These are phyloP conservation scores for Lontra canadensis DNA, from an alignment of 2,113 vertebrate species.

Conservation along the genomic window DNA sequence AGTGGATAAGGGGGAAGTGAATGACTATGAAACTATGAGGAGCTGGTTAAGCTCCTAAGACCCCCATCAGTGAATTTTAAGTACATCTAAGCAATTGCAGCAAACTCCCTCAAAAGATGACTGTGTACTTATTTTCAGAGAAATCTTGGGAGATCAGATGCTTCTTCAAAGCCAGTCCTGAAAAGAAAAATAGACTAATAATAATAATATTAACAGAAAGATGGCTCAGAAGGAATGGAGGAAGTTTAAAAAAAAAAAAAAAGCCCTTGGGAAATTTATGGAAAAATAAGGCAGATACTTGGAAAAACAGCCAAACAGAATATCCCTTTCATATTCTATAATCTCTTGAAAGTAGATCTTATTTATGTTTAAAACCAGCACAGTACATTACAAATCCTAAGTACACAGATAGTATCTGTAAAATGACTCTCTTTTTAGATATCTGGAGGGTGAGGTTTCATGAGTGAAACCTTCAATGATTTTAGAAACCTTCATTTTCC, in stretches of 20 bases:
- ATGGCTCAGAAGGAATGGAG: background rate
- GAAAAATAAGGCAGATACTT: background rate
- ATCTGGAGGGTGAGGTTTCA: background rate
- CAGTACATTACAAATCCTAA: background rate
- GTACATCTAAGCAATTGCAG: background rate
- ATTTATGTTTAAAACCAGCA: background rate
- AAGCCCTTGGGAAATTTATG: background rate
- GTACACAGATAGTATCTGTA: background rate
- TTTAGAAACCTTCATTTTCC: background rate
- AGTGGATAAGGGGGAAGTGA: background rate
- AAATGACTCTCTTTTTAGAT: background rate
- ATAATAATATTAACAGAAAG: background rate
- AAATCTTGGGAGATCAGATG: background rate
- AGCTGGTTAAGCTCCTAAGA: background rate
- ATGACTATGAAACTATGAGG: background rate
- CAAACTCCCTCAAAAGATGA: background rate
- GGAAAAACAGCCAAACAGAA: background rate
- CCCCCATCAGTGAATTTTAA: background rate
- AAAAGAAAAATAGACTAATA: background rate
- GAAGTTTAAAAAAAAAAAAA: background rate
- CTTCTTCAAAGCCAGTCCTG: background rate
- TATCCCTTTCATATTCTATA: background rate
- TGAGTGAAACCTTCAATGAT: background rate
- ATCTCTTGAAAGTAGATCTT: background rate
- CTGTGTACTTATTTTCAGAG: constrained; percentile 10